These are phyloP conservation scores for Xestia rhomboidea DNA, from an alignment of 2,888 invertebrate genomes.

Conservation along the genomic window DNA sequence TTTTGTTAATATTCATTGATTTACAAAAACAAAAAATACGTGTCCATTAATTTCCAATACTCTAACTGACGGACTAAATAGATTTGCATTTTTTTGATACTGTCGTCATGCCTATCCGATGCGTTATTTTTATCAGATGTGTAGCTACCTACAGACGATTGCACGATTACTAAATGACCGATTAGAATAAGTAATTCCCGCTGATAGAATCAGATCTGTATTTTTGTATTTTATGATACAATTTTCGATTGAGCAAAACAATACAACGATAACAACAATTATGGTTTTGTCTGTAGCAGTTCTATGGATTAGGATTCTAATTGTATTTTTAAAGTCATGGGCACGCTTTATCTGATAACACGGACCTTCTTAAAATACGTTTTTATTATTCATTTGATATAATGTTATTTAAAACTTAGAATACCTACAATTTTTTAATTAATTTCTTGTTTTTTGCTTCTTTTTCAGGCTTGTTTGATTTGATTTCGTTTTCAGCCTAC, in stretches of 20 bases:
- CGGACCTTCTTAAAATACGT: background rate
- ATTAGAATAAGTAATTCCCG: conserved; percentile 15
- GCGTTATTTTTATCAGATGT: conserved; percentile 9
- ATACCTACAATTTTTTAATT: background rate
- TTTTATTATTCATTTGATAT: background rate
- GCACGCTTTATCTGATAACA: background rate
- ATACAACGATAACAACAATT: background rate
- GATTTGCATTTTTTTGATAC: too few relatives aligned
- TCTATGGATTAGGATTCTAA: background rate
- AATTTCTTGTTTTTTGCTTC: background rate
- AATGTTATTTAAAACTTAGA: background rate
- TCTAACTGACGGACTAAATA: too few relatives aligned
- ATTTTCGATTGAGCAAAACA: background rate
- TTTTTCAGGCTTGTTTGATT: background rate
- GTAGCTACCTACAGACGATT: conserved; percentile 8
- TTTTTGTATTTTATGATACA: conserved; percentile 7
- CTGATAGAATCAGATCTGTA: background rate
- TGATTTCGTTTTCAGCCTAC: background rate
- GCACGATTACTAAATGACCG: conserved; percentile 29
- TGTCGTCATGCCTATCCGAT: too few relatives aligned
- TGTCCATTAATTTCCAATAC: too few relatives aligned
- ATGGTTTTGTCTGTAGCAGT: background rate
- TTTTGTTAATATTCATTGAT: too few relatives aligned
- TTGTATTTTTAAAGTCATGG: background rate
- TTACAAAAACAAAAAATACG: too few relatives aligned